Conservation (phyloP, 2,888 invertebrate genomes). For the Diloba caeruleocephala region DNA sequence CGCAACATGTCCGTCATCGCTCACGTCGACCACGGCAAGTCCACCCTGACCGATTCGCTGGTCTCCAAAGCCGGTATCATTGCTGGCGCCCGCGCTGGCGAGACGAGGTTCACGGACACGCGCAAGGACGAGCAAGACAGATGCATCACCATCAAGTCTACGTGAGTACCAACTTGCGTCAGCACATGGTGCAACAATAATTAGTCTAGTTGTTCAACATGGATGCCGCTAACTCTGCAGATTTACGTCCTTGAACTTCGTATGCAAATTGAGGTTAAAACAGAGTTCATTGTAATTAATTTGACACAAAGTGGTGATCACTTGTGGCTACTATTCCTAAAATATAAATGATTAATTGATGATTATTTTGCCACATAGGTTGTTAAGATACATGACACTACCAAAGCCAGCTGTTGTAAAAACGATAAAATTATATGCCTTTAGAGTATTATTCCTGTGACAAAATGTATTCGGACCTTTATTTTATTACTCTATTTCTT, state of each 20-base stretch:
- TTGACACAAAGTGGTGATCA: neutral
- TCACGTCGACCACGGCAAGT: slow-evolving; percentile 99
- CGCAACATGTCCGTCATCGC: slow-evolving; percentile 99
- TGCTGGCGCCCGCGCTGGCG: slow-evolving; percentile 99
- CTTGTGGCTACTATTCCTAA: no score
- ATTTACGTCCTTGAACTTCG: slow-evolving; percentile 54
- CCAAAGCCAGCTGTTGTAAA: neutral
- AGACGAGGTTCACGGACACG: slow-evolving; percentile 99
- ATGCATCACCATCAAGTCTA: slow-evolving; percentile 99
- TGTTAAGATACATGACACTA: no score
- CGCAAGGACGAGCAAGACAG: slow-evolving; percentile 99
- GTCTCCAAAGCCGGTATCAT: slow-evolving; percentile 99
- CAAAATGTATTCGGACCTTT: no score
- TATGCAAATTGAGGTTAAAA: slow-evolving; percentile 1
- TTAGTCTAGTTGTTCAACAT: slow-evolving; percentile 47
- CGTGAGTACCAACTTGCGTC: slow-evolving; percentile 92
- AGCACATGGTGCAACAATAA: slow-evolving; percentile 65
- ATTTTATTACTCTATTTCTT: no score
- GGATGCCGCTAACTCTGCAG: slow-evolving; percentile 11
- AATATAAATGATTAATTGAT: no score
- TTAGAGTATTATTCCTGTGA: no score
- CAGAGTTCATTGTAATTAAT: neutral
- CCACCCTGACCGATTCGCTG: slow-evolving; percentile 99
- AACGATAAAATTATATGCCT: no score
- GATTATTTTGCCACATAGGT: no score